A percentile compares a stretch with the other conserved stretches of the same genome.
Conservation (phyloP, 2,797 vertebrate species). For the Sebastes trivittatus region DNA sequence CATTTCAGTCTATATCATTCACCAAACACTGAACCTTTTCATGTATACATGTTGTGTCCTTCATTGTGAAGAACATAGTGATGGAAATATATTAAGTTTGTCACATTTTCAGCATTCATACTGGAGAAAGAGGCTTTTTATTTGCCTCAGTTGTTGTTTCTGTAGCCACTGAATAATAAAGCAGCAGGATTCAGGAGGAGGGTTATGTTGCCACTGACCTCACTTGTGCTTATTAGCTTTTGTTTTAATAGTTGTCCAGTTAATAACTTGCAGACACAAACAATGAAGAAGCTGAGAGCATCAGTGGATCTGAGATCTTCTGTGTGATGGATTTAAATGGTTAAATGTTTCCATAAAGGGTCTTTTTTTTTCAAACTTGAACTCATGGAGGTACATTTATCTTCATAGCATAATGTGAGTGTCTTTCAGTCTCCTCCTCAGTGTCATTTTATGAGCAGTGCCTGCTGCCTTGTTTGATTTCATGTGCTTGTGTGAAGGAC, state of each 20-base stretch:
- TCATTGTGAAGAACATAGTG: neutral
- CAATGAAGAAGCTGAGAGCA: constrained; percentile 4
- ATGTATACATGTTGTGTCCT: neutral
- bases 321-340: neutral
- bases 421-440: constrained; percentile 23
- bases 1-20: constrained; percentile 18
- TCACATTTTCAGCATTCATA: neutral
- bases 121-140: neutral
- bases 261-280: constrained; percentile 4
- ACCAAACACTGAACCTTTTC: constrained; percentile 18
- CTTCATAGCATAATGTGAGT: neutral
- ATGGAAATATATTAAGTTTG: neutral
- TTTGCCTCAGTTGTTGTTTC: neutral
- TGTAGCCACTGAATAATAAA: neutral
- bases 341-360: neutral
- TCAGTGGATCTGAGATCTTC: neutral
- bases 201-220: neutral
- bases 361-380: neutral
- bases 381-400: neutral
- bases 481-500: constrained; percentile 72
- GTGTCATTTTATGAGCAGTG: constrained; percentile 38
- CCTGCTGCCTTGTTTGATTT: constrained; percentile 74
- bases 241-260: constrained; percentile 9
- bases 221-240: constrained; percentile 6
- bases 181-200: neutral